Conservation (phyloP, 2,888 invertebrate species). For the Cantharis nigra region DNA sequence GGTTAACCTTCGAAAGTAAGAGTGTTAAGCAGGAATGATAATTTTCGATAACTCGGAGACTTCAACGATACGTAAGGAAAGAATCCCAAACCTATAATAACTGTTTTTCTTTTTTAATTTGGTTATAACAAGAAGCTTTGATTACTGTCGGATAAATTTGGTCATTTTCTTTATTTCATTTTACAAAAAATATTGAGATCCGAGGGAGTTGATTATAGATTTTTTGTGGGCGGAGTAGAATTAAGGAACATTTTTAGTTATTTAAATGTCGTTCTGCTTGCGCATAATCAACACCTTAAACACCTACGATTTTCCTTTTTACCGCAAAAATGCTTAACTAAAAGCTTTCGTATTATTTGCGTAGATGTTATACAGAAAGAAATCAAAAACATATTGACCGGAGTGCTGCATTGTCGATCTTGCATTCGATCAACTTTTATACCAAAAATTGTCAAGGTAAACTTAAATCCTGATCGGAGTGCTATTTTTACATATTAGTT, state of each 20-base stretch:
- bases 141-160: neutral
- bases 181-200: slow-evolving; percentile 9
- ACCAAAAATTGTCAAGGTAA: slow-evolving; percentile 15
- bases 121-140: slow-evolving; percentile 10
- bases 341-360: slow-evolving; percentile 10
- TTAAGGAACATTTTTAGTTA: slow-evolving; percentile 47
- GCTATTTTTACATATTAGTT: neutral
- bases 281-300: slow-evolving; percentile 52
- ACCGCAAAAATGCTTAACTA: slow-evolving; percentile 12
- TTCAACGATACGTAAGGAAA: slow-evolving; percentile 1
- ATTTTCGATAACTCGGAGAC: neutral
- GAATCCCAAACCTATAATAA: neutral
- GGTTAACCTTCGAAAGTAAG: slow-evolving; percentile 18
- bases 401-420: slow-evolving; percentile 8
- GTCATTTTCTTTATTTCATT: neutral
- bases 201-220: slow-evolving; percentile 35
- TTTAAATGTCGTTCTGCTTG: slow-evolving; percentile 54
- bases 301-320: slow-evolving; percentile 24
- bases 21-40: neutral
- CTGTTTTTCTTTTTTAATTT: slow-evolving; percentile 5
- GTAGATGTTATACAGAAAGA: slow-evolving; percentile 4
- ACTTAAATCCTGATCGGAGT: neutral
- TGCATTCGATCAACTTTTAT: slow-evolving; percentile 13
- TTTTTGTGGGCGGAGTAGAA: slow-evolving; percentile 43
- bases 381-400: slow-evolving; percentile 8